A percentile compares a stretch with the other conserved stretches of the same genome.
Conservation (phyloP, 1,140 invertebrate genomes). For the Vanessa atalanta region DNA sequence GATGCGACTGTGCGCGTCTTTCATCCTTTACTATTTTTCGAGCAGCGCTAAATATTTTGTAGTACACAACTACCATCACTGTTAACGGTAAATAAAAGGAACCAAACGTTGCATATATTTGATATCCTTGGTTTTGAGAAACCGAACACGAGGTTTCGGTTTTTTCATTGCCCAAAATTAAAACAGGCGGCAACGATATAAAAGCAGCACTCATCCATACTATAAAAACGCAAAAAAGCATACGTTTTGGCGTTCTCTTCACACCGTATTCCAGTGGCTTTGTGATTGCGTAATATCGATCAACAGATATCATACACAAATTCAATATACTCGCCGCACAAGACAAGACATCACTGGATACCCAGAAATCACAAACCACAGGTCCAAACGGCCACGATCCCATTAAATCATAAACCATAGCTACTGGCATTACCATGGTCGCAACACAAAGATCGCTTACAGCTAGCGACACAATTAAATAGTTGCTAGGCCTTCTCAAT, state of each 20-base stretch:
- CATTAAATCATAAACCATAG: slow-evolving; percentile 89
- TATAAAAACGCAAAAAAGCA: slow-evolving; percentile 91
- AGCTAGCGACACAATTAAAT: slow-evolving; percentile 94
- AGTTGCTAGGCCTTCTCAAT: slow-evolving; percentile 91
- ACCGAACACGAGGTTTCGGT: slow-evolving; percentile 89
- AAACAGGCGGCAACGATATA: slow-evolving; percentile 92
- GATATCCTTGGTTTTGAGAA: slow-evolving; percentile 93
- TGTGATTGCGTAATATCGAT: slow-evolving; percentile 94
- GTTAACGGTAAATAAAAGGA: slow-evolving; percentile 94
- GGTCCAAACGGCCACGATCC: slow-evolving; percentile 92
- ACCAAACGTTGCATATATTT: slow-evolving; percentile 94
- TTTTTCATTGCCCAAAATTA: slow-evolving; percentile 94
- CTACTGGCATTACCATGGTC: slow-evolving; percentile 92
- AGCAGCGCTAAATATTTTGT: slow-evolving; percentile 93
- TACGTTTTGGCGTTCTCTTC: slow-evolving; percentile 90
- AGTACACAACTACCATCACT: slow-evolving; percentile 95
- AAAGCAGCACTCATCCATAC: slow-evolving; percentile 95
- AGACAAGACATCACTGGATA: slow-evolving; percentile 90
- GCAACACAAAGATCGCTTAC: slow-evolving; percentile 93
- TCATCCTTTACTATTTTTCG: slow-evolving; percentile 92
- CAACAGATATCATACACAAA: slow-evolving; percentile 94
- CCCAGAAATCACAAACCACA: slow-evolving; percentile 92
- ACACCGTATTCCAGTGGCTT: slow-evolving; percentile 94
- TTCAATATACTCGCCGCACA: slow-evolving; percentile 95
- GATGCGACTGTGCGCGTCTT: slow-evolving; percentile 90